Percentiles rank a stretch among this genome's conserved stretches.
phyloP scores from a whole-genome alignment of 2,113 vertebrate genomes.

The Chunga burmeisteri region DNA sequence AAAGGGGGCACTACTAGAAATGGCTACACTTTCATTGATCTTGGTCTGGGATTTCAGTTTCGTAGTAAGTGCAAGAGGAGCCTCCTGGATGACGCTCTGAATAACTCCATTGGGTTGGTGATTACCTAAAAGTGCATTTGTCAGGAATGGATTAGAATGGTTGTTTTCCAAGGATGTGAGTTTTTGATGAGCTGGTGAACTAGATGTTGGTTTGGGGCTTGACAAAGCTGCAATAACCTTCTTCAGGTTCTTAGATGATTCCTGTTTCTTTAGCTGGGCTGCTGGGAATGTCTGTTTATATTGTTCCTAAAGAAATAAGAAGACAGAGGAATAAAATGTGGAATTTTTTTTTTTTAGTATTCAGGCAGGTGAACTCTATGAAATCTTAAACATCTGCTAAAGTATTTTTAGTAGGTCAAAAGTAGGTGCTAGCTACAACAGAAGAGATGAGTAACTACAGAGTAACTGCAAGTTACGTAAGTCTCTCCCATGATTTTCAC shows the following conservation, averaged over 20 bases:
- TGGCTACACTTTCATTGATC: constrained; percentile 70
- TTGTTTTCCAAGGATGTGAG: constrained; percentile 76
- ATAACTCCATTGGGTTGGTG: constrained; percentile 84
- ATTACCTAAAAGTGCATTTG: constrained; percentile 93
- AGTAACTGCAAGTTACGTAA: neutral
- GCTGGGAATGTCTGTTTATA: constrained; percentile 83
- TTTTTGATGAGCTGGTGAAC: constrained; percentile 78
- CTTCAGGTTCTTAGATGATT: constrained; percentile 82
- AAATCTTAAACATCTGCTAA: neutral
- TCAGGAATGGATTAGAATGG: constrained; percentile 87
- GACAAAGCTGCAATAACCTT: constrained; percentile 82
- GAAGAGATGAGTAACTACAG: neutral
- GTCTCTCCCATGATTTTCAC: neutral
- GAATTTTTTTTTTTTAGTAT: neutral
- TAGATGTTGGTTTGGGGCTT: constrained; percentile 76
- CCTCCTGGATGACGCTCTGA: constrained; percentile 87
- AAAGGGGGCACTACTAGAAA: constrained; percentile 73
- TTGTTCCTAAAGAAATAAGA: constrained; percentile 80
- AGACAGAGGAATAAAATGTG: constrained; percentile 4
- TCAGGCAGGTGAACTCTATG: neutral
- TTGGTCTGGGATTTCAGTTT: constrained; percentile 81
- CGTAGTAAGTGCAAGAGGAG: constrained; percentile 90
- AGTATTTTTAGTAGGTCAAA: neutral
- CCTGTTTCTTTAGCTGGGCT: constrained; percentile 81
- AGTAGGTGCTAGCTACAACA: neutral